phyloP scores from a whole-genome alignment of 2,113 vertebrate genomes.

The Herpailurus yagouaroundi region DNA sequence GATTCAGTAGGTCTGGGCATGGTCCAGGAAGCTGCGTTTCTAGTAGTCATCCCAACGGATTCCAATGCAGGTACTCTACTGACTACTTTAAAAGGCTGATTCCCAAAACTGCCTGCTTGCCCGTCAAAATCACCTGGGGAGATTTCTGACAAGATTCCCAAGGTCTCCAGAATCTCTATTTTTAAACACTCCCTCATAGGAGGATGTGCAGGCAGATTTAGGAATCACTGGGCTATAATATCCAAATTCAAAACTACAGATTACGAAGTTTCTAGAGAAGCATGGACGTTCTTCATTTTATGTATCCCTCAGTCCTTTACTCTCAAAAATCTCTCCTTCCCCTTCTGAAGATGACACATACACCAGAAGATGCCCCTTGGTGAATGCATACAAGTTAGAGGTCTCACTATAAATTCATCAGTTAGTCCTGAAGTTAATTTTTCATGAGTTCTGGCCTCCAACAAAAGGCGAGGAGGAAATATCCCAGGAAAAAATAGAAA shows the following conservation, averaged over 20 bases:
- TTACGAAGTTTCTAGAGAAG: neutral
- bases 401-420: neutral
- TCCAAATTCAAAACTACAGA: neutral
- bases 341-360: neutral
- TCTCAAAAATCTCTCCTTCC: neutral
- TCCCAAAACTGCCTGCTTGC: neutral
- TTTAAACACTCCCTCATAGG: neutral
- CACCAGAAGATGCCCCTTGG: neutral
- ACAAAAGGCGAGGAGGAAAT: neutral
- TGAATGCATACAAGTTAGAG: neutral
- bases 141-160: neutral
- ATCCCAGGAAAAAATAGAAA: neutral
- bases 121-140: neutral
- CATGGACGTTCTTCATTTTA: neutral
- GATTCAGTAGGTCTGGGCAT: neutral
- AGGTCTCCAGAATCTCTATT: neutral
- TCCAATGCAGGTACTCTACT: neutral
- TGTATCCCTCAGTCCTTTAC: neutral
- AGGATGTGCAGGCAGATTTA: neutral
- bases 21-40: neutral
- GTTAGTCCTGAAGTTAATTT: neutral
- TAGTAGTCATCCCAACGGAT: neutral
- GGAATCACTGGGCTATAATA: neutral
- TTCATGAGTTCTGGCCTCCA: neutral
- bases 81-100: neutral